Percentiles rank a stretch among this genome's conserved stretches.
These are phyloP conservation scores for Drusus annulatus DNA, from an alignment of 1,140 invertebrate genomes.

Conservation along the genomic window DNA sequence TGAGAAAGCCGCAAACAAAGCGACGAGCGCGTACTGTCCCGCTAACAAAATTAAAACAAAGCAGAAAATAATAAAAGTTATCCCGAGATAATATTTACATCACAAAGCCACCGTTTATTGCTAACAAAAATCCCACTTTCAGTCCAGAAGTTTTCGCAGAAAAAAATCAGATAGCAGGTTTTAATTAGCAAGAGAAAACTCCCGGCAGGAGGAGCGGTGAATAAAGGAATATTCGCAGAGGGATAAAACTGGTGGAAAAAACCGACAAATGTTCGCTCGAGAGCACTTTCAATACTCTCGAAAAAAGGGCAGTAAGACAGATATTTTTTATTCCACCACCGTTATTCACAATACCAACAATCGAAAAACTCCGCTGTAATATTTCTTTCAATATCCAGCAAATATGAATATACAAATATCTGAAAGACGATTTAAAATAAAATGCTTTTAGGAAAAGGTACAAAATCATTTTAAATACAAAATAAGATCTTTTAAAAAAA, in stretches of 20 bases:
- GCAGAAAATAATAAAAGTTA: slow-evolving; percentile 57
- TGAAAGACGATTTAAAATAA: too few species aligned
- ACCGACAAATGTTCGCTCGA: slow-evolving; percentile 35
- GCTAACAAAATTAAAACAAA: slow-evolving; percentile 56
- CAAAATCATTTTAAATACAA: neutral
- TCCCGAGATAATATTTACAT: slow-evolving; percentile 57
- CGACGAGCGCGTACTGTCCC: slow-evolving; percentile 18
- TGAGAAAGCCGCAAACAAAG: slow-evolving; percentile 42
- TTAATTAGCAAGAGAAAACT: slow-evolving; percentile 54
- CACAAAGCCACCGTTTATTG: slow-evolving; percentile 58
- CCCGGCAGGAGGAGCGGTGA: slow-evolving; percentile 14
- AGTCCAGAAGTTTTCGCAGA: slow-evolving; percentile 15
- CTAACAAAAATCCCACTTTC: slow-evolving; percentile 53
- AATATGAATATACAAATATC: neutral
- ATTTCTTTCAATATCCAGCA: slow-evolving; percentile 3
- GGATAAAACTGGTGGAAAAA: slow-evolving; percentile 44
- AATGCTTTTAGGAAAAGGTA: neutral
- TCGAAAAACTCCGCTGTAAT: neutral
- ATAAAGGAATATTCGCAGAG: slow-evolving; percentile 48
- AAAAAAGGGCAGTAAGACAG: slow-evolving; percentile 32
- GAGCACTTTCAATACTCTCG: slow-evolving; percentile 35
- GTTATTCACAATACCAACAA: neutral
- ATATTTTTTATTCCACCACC: slow-evolving; percentile 31
- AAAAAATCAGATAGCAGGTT: slow-evolving; percentile 50
- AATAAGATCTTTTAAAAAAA: neutral